A percentile compares a stretch with the other conserved stretches of the same genome.
These are phyloP conservation scores for Synergus itoensis DNA, from an alignment of 2,888 invertebrate species.

Conservation along the genomic window DNA sequence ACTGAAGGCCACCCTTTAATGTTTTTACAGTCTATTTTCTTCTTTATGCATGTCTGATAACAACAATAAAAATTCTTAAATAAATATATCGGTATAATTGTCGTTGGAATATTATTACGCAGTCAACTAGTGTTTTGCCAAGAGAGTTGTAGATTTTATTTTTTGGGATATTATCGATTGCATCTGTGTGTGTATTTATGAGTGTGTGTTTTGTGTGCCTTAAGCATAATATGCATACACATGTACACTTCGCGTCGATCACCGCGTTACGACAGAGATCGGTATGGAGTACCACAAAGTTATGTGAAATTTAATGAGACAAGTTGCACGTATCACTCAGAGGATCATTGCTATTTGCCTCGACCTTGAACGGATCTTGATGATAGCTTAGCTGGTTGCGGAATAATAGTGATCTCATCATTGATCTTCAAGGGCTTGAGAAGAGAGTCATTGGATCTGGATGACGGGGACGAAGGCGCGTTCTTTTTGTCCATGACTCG, in stretches of 20 bases:
- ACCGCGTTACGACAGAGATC: slow-evolving; percentile 62
- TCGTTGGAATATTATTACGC: slow-evolving; percentile 73
- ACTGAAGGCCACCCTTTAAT: slow-evolving; percentile 76
- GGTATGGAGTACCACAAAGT: slow-evolving; percentile 63
- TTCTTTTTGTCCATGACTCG: slow-evolving; percentile 90
- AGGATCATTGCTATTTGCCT: slow-evolving; percentile 76
- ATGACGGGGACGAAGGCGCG: slow-evolving; percentile 77
- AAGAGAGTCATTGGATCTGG: slow-evolving; percentile 81
- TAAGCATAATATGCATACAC: slow-evolving; percentile 71
- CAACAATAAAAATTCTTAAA: slow-evolving; percentile 77
- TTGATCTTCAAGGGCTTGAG: slow-evolving; percentile 91
- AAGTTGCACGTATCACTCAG: slow-evolving; percentile 72
- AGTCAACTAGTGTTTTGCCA: slow-evolving; percentile 67
- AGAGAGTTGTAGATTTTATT: slow-evolving; percentile 55
- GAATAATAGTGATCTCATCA: slow-evolving; percentile 93
- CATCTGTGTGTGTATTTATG: slow-evolving; percentile 37
- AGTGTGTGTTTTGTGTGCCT: slow-evolving; percentile 54
- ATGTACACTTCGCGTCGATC: slow-evolving; percentile 71
- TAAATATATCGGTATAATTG: slow-evolving; percentile 75
- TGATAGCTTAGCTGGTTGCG: slow-evolving; percentile 84
- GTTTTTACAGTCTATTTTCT: slow-evolving; percentile 76
- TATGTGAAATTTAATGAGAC: slow-evolving; percentile 69
- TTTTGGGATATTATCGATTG: slow-evolving; percentile 43
- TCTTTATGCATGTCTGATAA: slow-evolving; percentile 73
- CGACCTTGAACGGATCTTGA: slow-evolving; percentile 73